phyloP scores from a whole-genome alignment of 2,113 vertebrate species.

The Lamprologus speciosus region DNA sequence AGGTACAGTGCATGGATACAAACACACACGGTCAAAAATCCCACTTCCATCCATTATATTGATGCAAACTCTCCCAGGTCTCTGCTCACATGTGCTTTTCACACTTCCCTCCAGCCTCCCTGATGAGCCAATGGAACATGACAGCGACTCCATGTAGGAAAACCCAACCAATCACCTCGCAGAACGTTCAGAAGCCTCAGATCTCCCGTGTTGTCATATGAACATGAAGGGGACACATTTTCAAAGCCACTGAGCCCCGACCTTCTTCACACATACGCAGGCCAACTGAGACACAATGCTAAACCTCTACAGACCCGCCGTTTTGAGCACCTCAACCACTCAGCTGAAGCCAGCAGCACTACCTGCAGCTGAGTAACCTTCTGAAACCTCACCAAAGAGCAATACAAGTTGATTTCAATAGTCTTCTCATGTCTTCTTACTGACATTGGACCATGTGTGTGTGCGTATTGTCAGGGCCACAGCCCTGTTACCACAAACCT shows the following conservation, averaged over 20 bases:
- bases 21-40: neutral
- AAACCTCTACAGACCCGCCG: neutral
- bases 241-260: slow-evolving; percentile 32
- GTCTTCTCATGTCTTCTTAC: slow-evolving; percentile 4
- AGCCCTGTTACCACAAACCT: slow-evolving; percentile 8
- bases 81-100: neutral
- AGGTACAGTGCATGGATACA: slow-evolving; percentile 62
- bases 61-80: neutral
- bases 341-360: slow-evolving; percentile 21
- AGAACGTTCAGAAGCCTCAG: slow-evolving; percentile 8
- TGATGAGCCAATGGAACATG: slow-evolving; percentile 72
- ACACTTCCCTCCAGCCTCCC: slow-evolving; percentile 28
- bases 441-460: slow-evolving; percentile 1
- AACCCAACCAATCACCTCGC: slow-evolving; percentile 16
- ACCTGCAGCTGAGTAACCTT: slow-evolving; percentile 39
- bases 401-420: slow-evolving; percentile 16
- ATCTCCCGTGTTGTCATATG: slow-evolving; percentile 13
- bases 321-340: slow-evolving; percentile 29
- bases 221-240: slow-evolving; percentile 12
- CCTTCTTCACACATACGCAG: slow-evolving; percentile 24
- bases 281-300: neutral
- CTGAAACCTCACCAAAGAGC: slow-evolving; percentile 60
- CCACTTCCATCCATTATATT: neutral
- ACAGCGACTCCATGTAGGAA: slow-evolving; percentile 62
- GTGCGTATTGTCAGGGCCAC: neutral